A percentile compares a stretch with the other conserved stretches of the same genome.
Conservation (phyloP, 2,113 vertebrate genomes). For the Gorsachius goisagi region DNA sequence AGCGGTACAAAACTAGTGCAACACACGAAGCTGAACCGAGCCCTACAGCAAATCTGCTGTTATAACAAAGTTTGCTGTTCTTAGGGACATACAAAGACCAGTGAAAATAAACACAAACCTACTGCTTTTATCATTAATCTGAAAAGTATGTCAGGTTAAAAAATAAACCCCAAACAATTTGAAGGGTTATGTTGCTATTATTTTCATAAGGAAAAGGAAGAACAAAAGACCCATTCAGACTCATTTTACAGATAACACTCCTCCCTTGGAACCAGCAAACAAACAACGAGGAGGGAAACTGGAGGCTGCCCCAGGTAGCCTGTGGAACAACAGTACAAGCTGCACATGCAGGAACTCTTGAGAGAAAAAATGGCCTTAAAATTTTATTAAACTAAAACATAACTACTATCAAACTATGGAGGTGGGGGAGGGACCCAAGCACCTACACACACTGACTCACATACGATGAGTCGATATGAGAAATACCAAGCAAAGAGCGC, state of each 20-base stretch:
- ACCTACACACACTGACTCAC: neutral
- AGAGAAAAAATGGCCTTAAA: neutral
- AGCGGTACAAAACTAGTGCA: neutral
- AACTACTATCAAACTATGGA: neutral
- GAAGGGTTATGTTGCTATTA: neutral
- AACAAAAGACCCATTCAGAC: neutral
- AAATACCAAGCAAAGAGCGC: neutral
- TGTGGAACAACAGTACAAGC: neutral
- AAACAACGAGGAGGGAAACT: neutral
- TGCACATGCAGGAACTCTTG: neutral
- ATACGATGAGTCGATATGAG: neutral
- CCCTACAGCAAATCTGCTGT: neutral
- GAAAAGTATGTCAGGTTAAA: neutral
- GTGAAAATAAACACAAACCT: neutral
- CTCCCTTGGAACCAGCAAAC: conserved; percentile 11
- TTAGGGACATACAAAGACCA: neutral
- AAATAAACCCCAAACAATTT: neutral
- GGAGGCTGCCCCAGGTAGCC: neutral
- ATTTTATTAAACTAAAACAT: neutral
- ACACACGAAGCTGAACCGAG: fast-evolving
- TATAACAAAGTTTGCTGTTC: neutral
- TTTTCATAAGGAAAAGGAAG: neutral
- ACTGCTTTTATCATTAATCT: neutral
- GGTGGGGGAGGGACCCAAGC: neutral
- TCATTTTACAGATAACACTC: neutral